Base-by-base conservation (phyloP, 1,140 invertebrate species). In the Drosophila mauritiana region DNA sequence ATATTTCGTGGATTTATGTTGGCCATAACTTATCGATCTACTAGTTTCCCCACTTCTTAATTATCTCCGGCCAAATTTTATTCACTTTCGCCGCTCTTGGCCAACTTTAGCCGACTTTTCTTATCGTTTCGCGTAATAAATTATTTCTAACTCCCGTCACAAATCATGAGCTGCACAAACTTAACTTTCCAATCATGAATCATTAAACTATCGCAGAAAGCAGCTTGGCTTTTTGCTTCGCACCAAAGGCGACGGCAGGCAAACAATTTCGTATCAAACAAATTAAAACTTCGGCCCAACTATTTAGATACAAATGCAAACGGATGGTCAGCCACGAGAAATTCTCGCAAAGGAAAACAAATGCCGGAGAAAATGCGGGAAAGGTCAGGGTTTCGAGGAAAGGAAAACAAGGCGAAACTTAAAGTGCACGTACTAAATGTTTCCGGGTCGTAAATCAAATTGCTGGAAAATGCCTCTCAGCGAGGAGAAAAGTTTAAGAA, bases 271-370 rank as follows among this genome's bases (percentile, higher is more conserved):
- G 65, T 63, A 63, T 54, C 39, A 42, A 72, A 72, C 57, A 82
- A 82, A 82, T 82, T 78, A 82, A 73, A 82, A 82, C 67, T 82
- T 82, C 31, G 10, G 46, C 39, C 57, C 61, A 82, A 78, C 79
- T 78, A 82, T 82, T 82, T 82, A 68, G 79, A 82, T 78, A 78
- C 62, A 82, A 82, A 78, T 74, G 68, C 79, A 73, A 63, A 64
- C 58, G 68, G 70, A 82, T 73, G 65, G 72, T 56, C 61, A 48
- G 72, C 70, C 57, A 74, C 49, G n/a, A 62, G 31, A 42, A 70
- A 57, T 57, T 25, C 57, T 36, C 20, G 40, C 45, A 36, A 45
- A 31, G 25, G 20, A 57, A 69, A 80, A 59, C 54, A 57, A 36
- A 39, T 34, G 31, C 31, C 31, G 48, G n/a, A 51, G 25, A 25